Conservation (phyloP, 2,113 vertebrate species). For the Ranitomeya imitator region DNA sequence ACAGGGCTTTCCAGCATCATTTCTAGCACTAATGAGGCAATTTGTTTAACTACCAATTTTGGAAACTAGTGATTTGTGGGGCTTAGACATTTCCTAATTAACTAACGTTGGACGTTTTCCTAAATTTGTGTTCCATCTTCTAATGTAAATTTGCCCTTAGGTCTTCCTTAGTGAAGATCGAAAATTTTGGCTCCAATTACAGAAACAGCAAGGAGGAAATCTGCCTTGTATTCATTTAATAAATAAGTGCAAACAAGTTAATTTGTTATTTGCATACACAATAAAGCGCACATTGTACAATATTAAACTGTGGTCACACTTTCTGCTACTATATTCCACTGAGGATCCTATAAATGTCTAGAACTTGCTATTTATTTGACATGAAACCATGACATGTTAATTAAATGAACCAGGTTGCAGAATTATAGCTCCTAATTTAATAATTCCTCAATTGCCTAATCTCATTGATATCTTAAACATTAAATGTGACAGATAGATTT, state of each 20-base stretch:
- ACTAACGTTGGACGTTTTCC: neutral
- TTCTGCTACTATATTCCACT: slow-evolving; percentile 5
- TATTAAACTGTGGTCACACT: neutral
- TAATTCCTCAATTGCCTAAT: slow-evolving; percentile 54
- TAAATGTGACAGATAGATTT: slow-evolving; percentile 55
- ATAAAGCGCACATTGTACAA: neutral
- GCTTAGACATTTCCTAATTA: neutral
- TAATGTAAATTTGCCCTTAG: neutral
- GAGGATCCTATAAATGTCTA: slow-evolving; percentile 2
- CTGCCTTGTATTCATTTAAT: neutral
- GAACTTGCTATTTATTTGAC: slow-evolving; percentile 37
- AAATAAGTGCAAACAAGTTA: neutral
- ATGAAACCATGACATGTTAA: slow-evolving; percentile 50
- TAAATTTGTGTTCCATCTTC: neutral
- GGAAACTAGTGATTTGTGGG: neutral
- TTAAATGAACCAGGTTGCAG: slow-evolving; percentile 53
- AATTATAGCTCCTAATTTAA: slow-evolving; percentile 53
- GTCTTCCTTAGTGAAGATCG: neutral
- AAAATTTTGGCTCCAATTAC: neutral
- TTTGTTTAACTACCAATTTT: neutral
- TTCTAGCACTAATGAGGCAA: neutral
- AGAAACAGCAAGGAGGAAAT: neutral
- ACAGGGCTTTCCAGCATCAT: neutral
- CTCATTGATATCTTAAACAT: slow-evolving; percentile 55
- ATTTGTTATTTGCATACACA: too few species aligned